Conservation (phyloP, 1,140 invertebrate species). For the Leptoteleia sp. region DNA sequence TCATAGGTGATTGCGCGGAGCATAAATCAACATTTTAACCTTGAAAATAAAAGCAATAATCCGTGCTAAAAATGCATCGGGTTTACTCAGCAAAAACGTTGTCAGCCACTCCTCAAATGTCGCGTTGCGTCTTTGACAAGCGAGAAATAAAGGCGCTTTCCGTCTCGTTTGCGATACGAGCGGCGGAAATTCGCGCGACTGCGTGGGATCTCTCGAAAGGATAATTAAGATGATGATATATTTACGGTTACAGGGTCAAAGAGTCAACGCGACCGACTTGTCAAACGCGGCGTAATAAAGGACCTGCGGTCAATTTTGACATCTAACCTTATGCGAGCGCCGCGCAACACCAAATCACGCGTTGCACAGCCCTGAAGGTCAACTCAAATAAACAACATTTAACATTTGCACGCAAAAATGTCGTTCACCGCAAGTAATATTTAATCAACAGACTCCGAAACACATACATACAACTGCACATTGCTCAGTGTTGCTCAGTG, state of each 20-base stretch:
- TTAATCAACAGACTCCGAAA: constrained; percentile 30
- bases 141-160: not conserved
- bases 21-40: constrained; percentile 2
- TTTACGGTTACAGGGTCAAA: constrained; percentile 36
- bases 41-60: not conserved
- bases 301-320: not conserved
- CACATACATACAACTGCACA: no score
- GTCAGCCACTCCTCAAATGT: not conserved
- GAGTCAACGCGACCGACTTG: constrained; percentile 23
- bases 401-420: constrained; percentile 2
- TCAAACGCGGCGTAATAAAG: constrained; percentile 34
- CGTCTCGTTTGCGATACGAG: not conserved
- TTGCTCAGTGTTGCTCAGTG: no score
- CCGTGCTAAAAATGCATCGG: not conserved
- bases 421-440: not conserved
- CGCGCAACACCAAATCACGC: not conserved
- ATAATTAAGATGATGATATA: constrained; percentile 38
- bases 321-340: constrained; percentile 9
- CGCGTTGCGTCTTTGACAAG: no score
- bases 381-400: not conserved
- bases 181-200: constrained; percentile 3
- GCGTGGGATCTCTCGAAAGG: constrained; percentile 22
- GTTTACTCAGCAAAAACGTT: not conserved
- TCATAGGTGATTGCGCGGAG: not conserved
- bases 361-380: constrained; percentile 5